These are phyloP conservation scores for Eutolmus rufibarbis DNA, from an alignment of 2,888 invertebrate species.

Conservation along the genomic window DNA sequence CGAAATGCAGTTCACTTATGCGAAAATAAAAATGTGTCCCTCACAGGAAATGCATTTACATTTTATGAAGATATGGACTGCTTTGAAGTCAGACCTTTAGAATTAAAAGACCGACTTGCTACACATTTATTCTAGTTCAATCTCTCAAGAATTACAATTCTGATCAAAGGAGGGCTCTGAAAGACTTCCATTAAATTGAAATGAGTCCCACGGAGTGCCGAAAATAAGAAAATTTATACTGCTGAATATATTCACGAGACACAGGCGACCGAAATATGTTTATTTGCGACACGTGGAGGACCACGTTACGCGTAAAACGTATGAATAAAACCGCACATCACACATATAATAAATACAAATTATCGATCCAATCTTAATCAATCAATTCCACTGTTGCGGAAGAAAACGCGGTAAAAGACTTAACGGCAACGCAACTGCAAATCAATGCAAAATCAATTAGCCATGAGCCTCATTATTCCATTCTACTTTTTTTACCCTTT, in stretches of 20 bases:
- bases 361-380: background rate
- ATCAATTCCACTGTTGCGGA: background rate
- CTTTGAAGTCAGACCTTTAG: background rate
- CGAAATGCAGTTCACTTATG: slow-evolving; percentile 1
- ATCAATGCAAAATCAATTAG: slow-evolving; percentile 11
- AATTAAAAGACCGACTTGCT: background rate
- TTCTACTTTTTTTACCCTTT: background rate
- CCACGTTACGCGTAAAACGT: background rate
- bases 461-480: background rate
- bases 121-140: background rate
- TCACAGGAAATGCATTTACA: background rate
- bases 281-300: background rate
- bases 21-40: background rate
- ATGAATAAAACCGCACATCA: background rate
- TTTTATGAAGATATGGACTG: background rate
- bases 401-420: background rate
- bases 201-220: background rate
- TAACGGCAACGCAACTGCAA: background rate
- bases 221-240: background rate
- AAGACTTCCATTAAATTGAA: background rate
- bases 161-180: background rate
- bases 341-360: background rate
- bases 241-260: background rate
- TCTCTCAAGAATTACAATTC: background rate
- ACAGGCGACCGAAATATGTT: background rate